Evolutionary conservation across 2,888 invertebrate genomes (phyloP).

Genomic region (Melinaea menophilus): DNA sequence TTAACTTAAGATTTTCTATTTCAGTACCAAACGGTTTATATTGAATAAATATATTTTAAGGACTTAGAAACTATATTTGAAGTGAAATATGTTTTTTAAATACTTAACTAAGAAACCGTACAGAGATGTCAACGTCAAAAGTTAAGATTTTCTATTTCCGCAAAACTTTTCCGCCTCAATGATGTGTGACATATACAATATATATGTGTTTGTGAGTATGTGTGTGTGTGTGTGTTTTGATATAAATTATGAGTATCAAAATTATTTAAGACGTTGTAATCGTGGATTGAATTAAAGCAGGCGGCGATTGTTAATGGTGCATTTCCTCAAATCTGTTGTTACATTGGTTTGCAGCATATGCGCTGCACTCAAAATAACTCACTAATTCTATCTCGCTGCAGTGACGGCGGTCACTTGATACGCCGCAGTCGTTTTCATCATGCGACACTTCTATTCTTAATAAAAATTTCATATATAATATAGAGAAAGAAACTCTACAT

Average conservation of each 20-base stretch:
- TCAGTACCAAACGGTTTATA: neutral
- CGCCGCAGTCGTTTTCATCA: conserved; percentile 36
- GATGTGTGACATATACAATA: too few relatives aligned
- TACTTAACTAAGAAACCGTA: too few relatives aligned
- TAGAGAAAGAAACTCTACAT: too few relatives aligned
- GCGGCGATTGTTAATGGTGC: conserved; percentile 51
- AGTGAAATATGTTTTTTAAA: too few relatives aligned
- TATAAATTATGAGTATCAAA: conserved; percentile 14
- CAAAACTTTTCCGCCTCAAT: too few relatives aligned
- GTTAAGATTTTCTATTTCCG: too few relatives aligned
- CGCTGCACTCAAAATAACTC: conserved; percentile 50
- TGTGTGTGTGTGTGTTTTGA: too few relatives aligned
- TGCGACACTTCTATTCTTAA: conserved; percentile 13
- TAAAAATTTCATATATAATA: neutral
- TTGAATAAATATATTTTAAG: neutral
- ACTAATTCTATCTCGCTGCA: conserved; percentile 54
- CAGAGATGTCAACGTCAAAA: too few relatives aligned
- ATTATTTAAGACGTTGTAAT: conserved; percentile 45
- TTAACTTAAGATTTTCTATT: conserved; percentile 9
- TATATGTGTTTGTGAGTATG: too few relatives aligned
- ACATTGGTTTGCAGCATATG: conserved; percentile 49
- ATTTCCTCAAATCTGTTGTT: conserved; percentile 62
- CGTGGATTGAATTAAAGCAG: conserved; percentile 41
- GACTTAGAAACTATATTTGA: neutral
- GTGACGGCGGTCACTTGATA: conserved; percentile 37